A percentile compares a stretch with the other conserved stretches of the same genome.
Evolutionary conservation across 2,888 invertebrate genomes (phyloP).

Genomic region (Drosophila paramelanica): DNA sequence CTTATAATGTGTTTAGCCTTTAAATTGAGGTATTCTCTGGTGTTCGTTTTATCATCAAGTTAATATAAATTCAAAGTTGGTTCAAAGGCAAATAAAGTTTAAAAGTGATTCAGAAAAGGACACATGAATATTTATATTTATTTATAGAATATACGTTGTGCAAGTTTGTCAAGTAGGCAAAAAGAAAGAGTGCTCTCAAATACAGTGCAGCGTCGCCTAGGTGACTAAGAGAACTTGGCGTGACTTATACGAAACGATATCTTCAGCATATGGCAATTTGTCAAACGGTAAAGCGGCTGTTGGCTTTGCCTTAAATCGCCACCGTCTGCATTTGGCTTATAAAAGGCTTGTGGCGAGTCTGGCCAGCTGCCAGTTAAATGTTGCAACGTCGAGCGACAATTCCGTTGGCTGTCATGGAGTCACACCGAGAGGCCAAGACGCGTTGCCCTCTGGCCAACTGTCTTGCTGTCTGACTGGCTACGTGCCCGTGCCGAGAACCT

Average conservation of each 20-base stretch:
- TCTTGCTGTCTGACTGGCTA: slow-evolving; percentile 42
- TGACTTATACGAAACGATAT: slow-evolving; percentile 21
- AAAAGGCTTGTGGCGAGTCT: slow-evolving; percentile 41
- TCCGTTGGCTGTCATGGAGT: slow-evolving; percentile 52
- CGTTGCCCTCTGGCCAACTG: slow-evolving; percentile 30
- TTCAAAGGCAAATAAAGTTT: not conserved
- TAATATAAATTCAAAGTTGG: not conserved
- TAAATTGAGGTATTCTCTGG: too few relatives aligned
- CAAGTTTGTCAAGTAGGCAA: not conserved
- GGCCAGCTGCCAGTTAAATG: slow-evolving; percentile 62
- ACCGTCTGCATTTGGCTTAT: slow-evolving; percentile 49
- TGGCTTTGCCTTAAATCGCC: slow-evolving; percentile 21
- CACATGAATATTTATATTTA: too few relatives aligned
- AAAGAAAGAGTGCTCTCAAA: not conserved
- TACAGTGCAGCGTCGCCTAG: not conserved
- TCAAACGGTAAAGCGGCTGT: slow-evolving; percentile 22
- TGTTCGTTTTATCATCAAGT: too few relatives aligned
- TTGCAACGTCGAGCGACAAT: slow-evolving; percentile 35
- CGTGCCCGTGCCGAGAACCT: slow-evolving; percentile 57
- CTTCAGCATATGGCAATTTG: slow-evolving; percentile 38
- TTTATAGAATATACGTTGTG: not conserved
- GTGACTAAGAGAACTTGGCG: slow-evolving; percentile 6
- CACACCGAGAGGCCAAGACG: slow-evolving; percentile 36
- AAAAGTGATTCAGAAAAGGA: not conserved
- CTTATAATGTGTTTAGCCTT: too few relatives aligned